Base-by-base conservation (phyloP, 2,888 invertebrate genomes). In the Pharmacophagus antenor region DNA sequence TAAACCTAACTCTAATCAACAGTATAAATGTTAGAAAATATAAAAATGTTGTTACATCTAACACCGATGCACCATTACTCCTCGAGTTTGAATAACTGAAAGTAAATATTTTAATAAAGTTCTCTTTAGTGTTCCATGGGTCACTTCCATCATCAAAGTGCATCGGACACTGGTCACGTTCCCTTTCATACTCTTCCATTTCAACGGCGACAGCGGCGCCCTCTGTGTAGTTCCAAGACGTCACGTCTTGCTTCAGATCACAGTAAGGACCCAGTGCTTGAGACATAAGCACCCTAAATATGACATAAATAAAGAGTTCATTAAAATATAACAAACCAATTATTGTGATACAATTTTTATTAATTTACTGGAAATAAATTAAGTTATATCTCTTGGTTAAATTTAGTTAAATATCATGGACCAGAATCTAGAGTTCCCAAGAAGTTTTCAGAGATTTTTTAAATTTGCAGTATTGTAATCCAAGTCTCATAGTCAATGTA, bases 101-200 rank as follows among this genome's bases (percentile, higher is more conserved):
- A 1, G 77, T 79, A 53, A 97, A 96, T 18, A 96, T 85, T 80
- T 94, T 94, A 25, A 96, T 92, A 55, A 91, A 93, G 73, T 94
- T 95, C 73, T 95, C 95, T 22, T 93, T 93, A 56, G 92, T 89
- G 1, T 92, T 72, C 96, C 96, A 98, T 0, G 98, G 98, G 85
- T 98, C 94, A 47, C 93, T 90, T 8, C 99, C 99, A 77, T 98
- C 98, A 75, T 99, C 98, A 77, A 98, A 99, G 79, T 96, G 94
- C 97, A 99, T 98, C 0, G 99, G 99, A 80, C 99, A 99, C 75
- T 97, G 96, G 89, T 99, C 99, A 70, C 98, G 93, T 86, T 97
- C 96, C 88, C 98, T 92, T 84, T 98, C 98, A 73, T 96, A 97
- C 85, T 97, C 99, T 67, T 95, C 94, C 93, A 99, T 95, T 74